Percentiles rank a stretch among this genome's conserved stretches.
Evolutionary conservation across 2,888 invertebrate genomes (phyloP).

Genomic region (Amblyteles armatorius): DNA sequence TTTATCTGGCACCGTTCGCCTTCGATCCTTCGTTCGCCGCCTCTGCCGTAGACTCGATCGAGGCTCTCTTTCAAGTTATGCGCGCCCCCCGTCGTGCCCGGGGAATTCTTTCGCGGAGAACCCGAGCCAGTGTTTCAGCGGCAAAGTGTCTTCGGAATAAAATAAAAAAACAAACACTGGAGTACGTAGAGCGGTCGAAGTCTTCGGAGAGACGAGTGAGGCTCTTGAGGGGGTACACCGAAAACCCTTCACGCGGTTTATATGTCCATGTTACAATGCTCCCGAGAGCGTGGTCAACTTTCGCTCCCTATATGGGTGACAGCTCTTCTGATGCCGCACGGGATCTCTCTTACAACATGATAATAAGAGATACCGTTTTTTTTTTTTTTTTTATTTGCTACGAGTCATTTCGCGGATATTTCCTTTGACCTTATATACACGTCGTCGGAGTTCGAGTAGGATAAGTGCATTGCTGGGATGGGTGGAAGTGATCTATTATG

Average conservation of each 20-base stretch:
- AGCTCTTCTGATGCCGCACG: slow-evolving; percentile 68
- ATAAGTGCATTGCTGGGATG: slow-evolving; percentile 35
- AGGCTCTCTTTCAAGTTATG: slow-evolving; percentile 8
- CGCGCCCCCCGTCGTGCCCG: not conserved
- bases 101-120: slow-evolving; percentile 19
- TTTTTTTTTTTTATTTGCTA: slow-evolving; percentile 23
- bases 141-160: not conserved
- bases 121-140: not conserved
- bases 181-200: not conserved
- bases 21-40: not conserved
- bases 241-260: slow-evolving; percentile 69
- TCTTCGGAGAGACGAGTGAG: slow-evolving; percentile 38
- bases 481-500: slow-evolving; percentile 29
- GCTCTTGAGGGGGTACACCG: slow-evolving; percentile 53
- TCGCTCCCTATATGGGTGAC: slow-evolving; percentile 84
- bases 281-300: slow-evolving; percentile 78
- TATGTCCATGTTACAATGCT: slow-evolving; percentile 67
- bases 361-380: slow-evolving; percentile 57
- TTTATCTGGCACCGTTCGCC: slow-evolving; percentile 16
- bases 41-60: slow-evolving; percentile 1
- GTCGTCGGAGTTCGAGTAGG: slow-evolving; percentile 15
- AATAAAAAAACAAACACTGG: slow-evolving; percentile 19
- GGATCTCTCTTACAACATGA: slow-evolving; percentile 64
- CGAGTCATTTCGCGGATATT: slow-evolving; percentile 53
- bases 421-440: slow-evolving; percentile 20